phyloP scores from a whole-genome alignment of 2,797 vertebrate genomes.

The Pangasius macronema region DNA sequence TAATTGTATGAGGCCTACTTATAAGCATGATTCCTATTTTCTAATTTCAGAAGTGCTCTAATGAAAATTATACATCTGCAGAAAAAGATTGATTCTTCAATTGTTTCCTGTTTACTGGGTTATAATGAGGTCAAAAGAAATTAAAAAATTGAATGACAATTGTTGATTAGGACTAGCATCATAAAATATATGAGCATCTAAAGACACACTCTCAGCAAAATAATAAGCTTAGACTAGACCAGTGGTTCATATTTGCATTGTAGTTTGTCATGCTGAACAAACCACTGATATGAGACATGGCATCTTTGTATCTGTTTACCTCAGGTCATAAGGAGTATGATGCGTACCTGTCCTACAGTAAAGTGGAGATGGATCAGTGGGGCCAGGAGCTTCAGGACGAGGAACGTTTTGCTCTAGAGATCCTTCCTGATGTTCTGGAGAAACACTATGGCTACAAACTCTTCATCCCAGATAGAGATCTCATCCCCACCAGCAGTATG shows the following conservation, averaged over 20 bases:
- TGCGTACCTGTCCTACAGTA: constrained; percentile 96
- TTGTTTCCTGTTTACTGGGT: background rate
- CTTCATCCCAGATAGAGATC: constrained; percentile 97
- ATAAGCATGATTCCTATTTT: background rate
- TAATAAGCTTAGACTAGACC: background rate
- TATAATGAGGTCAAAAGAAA: background rate
- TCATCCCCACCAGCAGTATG: constrained; percentile 98
- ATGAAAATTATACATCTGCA: constrained; percentile 10
- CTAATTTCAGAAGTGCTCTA: background rate
- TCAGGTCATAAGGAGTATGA: constrained; percentile 82
- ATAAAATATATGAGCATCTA: background rate
- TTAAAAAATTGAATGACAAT: too few species aligned
- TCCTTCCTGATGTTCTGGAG: constrained; percentile 96
- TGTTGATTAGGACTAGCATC: background rate
- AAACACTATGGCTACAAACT: constrained; percentile 98
- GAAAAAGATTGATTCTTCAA: background rate
- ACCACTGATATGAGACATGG: background rate
- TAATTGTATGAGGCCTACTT: background rate
- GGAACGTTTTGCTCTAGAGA: constrained; percentile 96
- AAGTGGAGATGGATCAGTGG: constrained; percentile 99
- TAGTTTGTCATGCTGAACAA: background rate
- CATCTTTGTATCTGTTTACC: constrained; percentile 22
- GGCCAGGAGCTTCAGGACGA: constrained; percentile 96
- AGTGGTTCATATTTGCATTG: background rate
- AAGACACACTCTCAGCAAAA: background rate